Evolutionary conservation across 2,797 vertebrate species (phyloP).

Genomic region (Fistularia commersonii): DNA sequence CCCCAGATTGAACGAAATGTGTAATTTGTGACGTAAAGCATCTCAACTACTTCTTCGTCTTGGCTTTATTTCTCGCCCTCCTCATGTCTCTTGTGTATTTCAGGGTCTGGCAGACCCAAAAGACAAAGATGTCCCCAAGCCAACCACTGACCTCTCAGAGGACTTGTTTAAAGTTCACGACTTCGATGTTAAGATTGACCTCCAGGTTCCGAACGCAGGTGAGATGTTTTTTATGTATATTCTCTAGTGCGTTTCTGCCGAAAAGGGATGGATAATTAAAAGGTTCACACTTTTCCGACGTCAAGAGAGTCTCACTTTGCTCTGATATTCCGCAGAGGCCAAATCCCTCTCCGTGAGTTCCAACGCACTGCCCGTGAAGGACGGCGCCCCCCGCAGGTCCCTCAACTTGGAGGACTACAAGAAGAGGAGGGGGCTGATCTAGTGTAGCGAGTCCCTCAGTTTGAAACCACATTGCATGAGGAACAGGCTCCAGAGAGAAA

Average conservation of each 20-base stretch:
- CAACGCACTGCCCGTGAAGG: conserved; percentile 93
- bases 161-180: conserved; percentile 99
- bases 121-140: conserved; percentile 91
- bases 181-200: conserved; percentile 98
- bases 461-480: conserved; percentile 80
- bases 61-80: not conserved
- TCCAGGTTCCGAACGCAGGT: conserved; percentile 99
- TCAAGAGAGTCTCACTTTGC: not conserved
- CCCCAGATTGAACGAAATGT: no score
- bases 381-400: conserved; percentile 93
- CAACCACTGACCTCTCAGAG: conserved; percentile 94
- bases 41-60: not conserved
- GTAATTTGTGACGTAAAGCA: no score
- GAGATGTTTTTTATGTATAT: conserved; percentile 19
- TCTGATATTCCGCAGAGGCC: conserved; percentile 78
- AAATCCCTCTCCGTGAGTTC: conserved; percentile 96
- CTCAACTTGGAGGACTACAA: conserved; percentile 99
- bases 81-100: conserved; percentile 14
- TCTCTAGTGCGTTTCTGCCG: no score
- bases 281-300: no score
- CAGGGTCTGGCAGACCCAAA: conserved; percentile 79
- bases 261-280: no score
- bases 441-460: conserved; percentile 62
- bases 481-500: conserved; percentile 29
- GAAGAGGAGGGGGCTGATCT: conserved; percentile 97